Evolutionary conservation across 2,888 invertebrate species (phyloP), one percentile per base, ranked within the genome.

Genomic region (Agelastica alni): DNA sequence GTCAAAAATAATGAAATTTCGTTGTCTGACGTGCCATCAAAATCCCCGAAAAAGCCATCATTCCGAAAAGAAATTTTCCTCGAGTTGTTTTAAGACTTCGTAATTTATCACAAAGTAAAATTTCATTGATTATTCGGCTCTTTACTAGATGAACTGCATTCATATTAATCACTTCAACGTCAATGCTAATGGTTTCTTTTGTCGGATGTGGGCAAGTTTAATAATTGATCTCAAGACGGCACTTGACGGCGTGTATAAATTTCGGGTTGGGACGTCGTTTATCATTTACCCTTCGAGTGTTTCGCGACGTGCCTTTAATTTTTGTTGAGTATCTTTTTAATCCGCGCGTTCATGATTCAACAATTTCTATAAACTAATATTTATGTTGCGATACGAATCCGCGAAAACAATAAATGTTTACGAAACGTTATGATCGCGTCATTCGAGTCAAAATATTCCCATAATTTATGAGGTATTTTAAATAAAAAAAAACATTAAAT

Each of bases 231-330:
- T 69, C 61, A 60, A 46, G 62, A 61, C 65, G 64, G 59, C 61
- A 63, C 68, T 65, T 65, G 70, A 68, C 70, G 62, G 66, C 62
- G 66, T 72, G 70, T 70, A 71, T 70, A 67, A 68, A 70, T 67
- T 69, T 62, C 64, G 57, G 58, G 61, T 51, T 45, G 58, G 59
- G 58, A n/a, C n/a, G n/a, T n/a, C n/a, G n/a, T n/a, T n/a, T n/a
- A n/a, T n/a, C n/a, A n/a, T n/a, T n/a, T n/a, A n/a, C n/a, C n/a
- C n/a, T 34, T 12, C 16, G 9, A 34, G 34, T 34, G 13, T 34
- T 34, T 34, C 34, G 4, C 10, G 39, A 18, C 39, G 39, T 18
- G 12, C 39, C 12, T 18, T 39, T 17, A 39, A 39, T 39, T 39
- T 18, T 26, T 26, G 7, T 6, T 2, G 26, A 3, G 3, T 6